Percentiles rank a stretch among this genome's conserved stretches.
phyloP scores from a whole-genome alignment of 2,888 invertebrate genomes.

The Hoplodrina ambigua region DNA sequence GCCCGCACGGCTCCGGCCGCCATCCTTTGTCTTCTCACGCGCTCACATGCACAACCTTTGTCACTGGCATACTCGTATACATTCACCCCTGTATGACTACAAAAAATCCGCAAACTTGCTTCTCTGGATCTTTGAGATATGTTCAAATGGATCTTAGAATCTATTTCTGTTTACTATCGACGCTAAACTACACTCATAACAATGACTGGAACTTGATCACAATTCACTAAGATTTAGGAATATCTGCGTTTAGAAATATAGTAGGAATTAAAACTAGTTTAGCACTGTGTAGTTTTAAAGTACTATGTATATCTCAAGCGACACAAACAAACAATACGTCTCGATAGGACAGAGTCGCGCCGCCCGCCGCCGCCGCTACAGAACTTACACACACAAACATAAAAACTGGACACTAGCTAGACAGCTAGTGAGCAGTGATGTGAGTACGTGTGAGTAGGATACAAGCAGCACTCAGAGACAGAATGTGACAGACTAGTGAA shows the following conservation, averaged over 20 bases:
- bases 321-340: slow-evolving; percentile 36
- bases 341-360: neutral
- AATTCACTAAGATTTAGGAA: slow-evolving; percentile 7
- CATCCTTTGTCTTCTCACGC: slow-evolving; percentile 57
- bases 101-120: slow-evolving; percentile 5
- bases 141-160: slow-evolving; percentile 33
- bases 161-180: slow-evolving; percentile 60
- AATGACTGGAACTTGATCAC: slow-evolving; percentile 40
- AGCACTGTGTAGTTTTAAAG: slow-evolving; percentile 8
- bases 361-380: slow-evolving; percentile 16
- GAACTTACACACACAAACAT: neutral
- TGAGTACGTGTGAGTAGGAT: too few species aligned
- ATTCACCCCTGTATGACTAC: slow-evolving; percentile 8
- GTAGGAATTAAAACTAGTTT: slow-evolving; percentile 18
- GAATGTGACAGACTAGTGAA: too few species aligned
- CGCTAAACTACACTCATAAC: slow-evolving; percentile 34
- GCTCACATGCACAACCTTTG: slow-evolving; percentile 23
- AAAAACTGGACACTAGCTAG: too few species aligned
- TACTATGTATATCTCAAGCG: slow-evolving; percentile 18
- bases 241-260: neutral
- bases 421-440: too few species aligned
- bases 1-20: slow-evolving; percentile 36
- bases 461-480: too few species aligned
- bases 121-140: neutral
- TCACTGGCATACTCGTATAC: slow-evolving; percentile 13